These are phyloP conservation scores for Coptodon bakossiorum DNA, from an alignment of 2,113 vertebrate species.

Conservation along the genomic window DNA sequence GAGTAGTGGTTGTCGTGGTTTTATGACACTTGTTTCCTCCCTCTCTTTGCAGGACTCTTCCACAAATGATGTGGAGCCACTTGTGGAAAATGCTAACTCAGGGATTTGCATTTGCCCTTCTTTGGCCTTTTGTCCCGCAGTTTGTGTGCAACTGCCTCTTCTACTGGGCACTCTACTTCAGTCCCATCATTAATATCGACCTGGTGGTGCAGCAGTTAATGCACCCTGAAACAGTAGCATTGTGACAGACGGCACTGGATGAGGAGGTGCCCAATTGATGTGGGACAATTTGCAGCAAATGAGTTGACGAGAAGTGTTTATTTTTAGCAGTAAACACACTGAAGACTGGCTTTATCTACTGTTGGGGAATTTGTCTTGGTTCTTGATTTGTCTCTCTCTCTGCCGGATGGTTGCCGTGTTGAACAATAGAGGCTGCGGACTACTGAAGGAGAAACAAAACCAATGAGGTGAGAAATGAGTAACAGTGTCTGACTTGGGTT, in stretches of 20 bases:
- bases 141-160: slow-evolving; percentile 92
- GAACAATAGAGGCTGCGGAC: background rate
- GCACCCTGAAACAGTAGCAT: slow-evolving; percentile 77
- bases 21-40: background rate
- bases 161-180: slow-evolving; percentile 94
- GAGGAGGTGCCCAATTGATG: background rate
- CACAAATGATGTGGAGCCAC: slow-evolving; percentile 84
- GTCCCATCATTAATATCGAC: slow-evolving; percentile 89
- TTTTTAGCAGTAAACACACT: background rate
- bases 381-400: background rate
- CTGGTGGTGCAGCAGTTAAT: slow-evolving; percentile 86
- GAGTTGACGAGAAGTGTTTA: background rate
- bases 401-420: background rate
- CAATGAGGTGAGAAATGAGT: background rate
- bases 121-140: slow-evolving; percentile 91
- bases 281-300: background rate
- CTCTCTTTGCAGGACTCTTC: slow-evolving; percentile 73
- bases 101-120: slow-evolving; percentile 81
- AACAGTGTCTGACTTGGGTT: background rate
- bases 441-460: background rate
- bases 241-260: slow-evolving; percentile 3
- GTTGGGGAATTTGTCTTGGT: background rate
- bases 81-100: slow-evolving; percentile 86
- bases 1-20: background rate
- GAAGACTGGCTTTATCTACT: background rate